These are phyloP conservation scores for Lutjanus campechanus DNA, from an alignment of 2,797 vertebrate genomes.

Conservation along the genomic window DNA sequence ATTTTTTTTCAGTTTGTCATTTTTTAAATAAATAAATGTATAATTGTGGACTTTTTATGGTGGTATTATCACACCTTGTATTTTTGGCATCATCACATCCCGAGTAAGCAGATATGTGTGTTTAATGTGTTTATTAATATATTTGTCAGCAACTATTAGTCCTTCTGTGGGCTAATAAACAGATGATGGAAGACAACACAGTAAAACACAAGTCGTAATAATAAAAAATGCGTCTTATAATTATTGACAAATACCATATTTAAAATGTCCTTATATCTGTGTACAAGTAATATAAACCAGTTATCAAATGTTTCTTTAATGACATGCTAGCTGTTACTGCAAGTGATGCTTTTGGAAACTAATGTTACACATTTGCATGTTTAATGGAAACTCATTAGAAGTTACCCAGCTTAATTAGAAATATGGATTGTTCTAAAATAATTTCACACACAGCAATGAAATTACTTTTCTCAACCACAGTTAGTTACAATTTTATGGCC, in stretches of 20 bases:
- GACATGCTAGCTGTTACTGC: too few relatives aligned
- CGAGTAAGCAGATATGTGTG: background rate
- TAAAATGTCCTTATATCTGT: background rate
- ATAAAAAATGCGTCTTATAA: background rate
- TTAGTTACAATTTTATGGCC: background rate
- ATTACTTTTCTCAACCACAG: background rate
- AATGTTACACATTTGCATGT: too few relatives aligned
- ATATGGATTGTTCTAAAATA: background rate
- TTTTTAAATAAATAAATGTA: too few relatives aligned
- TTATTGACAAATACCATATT: background rate
- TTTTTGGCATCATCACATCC: too few relatives aligned
- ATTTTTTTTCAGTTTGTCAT: too few relatives aligned
- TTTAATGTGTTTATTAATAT: background rate
- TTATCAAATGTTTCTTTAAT: background rate
- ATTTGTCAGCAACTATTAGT: background rate
- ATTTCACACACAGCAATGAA: background rate
- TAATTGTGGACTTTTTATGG: too few relatives aligned
- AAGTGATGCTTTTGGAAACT: too few relatives aligned
- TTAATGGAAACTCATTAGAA: too few relatives aligned
- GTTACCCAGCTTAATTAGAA: too few relatives aligned
- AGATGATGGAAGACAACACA: background rate
- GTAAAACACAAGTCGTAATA: background rate
- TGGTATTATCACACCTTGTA: too few relatives aligned
- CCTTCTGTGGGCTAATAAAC: background rate
- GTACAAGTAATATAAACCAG: background rate